These are phyloP conservation scores for Tetragonisca angustula DNA, from an alignment of 2,888 invertebrate species.

Conservation along the genomic window DNA sequence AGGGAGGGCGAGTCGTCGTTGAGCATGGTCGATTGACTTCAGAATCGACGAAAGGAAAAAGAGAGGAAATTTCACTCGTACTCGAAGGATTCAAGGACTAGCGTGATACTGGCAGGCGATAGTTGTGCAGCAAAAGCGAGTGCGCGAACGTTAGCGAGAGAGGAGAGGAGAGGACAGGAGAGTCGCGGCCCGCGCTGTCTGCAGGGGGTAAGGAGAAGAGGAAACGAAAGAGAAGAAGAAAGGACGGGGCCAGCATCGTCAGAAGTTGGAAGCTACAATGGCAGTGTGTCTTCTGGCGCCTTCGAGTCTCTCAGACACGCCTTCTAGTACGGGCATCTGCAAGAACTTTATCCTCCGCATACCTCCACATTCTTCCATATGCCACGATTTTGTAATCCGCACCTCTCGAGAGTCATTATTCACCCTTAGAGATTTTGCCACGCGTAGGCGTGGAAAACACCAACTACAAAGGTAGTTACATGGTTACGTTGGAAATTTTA, in stretches of 20 bases:
- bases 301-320: conserved; percentile 78
- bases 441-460: conserved; percentile 39
- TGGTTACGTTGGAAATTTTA: conserved; percentile 9
- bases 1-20: conserved; percentile 14
- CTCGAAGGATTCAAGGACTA: conserved; percentile 52
- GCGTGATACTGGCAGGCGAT: conserved; percentile 63
- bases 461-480: conserved; percentile 55
- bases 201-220: conserved; percentile 47
- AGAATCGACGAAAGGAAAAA: conserved; percentile 49
- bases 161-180: conserved; percentile 28
- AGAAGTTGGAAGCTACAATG: conserved; percentile 74
- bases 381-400: conserved; percentile 80
- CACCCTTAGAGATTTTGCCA: conserved; percentile 54
- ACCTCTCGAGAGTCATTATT: conserved; percentile 72
- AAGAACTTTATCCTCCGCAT: conserved; percentile 68
- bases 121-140: conserved; percentile 38
- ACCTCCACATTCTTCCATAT: conserved; percentile 70
- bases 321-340: conserved; percentile 60
- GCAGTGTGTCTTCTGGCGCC: conserved; percentile 81
- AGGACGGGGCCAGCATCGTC: conserved; percentile 48
- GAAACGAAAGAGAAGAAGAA: conserved; percentile 42
- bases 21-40: conserved; percentile 54
- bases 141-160: conserved; percentile 16
- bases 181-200: conserved; percentile 19
- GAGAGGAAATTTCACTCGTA: conserved; percentile 38